Base-by-base conservation (phyloP, 2,113 vertebrate genomes). In the Myocastor coypus region DNA sequence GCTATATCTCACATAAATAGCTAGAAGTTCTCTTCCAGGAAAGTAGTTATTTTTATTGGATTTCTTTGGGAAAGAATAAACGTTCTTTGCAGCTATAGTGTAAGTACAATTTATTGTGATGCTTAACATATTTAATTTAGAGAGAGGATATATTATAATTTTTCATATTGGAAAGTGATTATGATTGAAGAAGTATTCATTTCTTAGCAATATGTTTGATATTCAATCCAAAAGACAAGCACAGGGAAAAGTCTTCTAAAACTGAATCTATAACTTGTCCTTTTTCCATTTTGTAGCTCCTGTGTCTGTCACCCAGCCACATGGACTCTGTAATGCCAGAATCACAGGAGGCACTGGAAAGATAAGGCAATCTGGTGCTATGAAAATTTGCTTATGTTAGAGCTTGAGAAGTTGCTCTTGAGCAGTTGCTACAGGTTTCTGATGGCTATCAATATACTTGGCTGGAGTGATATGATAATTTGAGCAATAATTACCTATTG, bases 131-230 rank as follows among this genome's bases (percentile, higher is more conserved):
- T 89, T 66, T 75, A 28, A 85, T 82, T 91, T 82, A 96, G 50
- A 55, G 87, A 78, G 19, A 78, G 64, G 87, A 37, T 22, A 66
- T 37, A 64, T 91, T 90, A 9, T 92, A 30, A 92, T 89, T 82
- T 94, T 26, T 30, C 55, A 20, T 57, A 85, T 52, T 89, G 71
- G 69, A 85, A 88, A 93, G 40, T 69, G 94, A 52, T 42, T 52
- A 32, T 69, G 94, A 52, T 52, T 52, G 71, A 88, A 88, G 46
- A 61, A 66, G 73, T n/a, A 66, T 32, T 78, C 59, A 28, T 55
- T 83, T 88, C 11, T 69, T 86, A 37, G 14, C 14, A 52, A 12
- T 24, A 22, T 24, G 22, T 63, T 52, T 83, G 66, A 24, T 87
- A 63, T 42, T 96, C 75, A 46, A 87, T 40, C 10, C 63, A 66